These are phyloP conservation scores for Ammodytes marinus DNA, from an alignment of 2,113 vertebrate species.

Conservation along the genomic window DNA sequence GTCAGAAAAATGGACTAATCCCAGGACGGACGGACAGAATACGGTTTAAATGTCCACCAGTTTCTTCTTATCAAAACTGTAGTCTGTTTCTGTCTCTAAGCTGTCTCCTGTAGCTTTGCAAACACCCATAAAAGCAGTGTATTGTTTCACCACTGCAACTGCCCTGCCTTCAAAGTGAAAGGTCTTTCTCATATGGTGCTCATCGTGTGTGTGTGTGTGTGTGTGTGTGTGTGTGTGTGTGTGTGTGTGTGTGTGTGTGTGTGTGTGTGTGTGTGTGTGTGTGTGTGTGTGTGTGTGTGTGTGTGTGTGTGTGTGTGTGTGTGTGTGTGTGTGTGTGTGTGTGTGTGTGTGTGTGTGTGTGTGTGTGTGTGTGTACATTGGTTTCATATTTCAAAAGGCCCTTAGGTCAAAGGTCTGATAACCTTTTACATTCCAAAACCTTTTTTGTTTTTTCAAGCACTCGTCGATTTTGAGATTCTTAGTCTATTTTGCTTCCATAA, in stretches of 20 bases:
- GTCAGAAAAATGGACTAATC: too few relatives aligned
- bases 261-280: slow-evolving; percentile 34
- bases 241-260: slow-evolving; percentile 7
- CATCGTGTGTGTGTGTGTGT: background rate
- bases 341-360: slow-evolving; percentile 11
- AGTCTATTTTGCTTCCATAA: background rate
- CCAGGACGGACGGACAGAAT: too few relatives aligned
- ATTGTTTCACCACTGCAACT: slow-evolving; percentile 15
- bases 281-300: too few relatives aligned
- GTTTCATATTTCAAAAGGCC: slow-evolving; percentile 62
- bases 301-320: slow-evolving; percentile 7
- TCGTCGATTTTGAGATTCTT: too few relatives aligned
- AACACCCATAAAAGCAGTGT: background rate
- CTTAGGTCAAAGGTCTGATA: slow-evolving; percentile 76
- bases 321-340: background rate
- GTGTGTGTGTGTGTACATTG: slow-evolving; percentile 26
- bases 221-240: background rate
- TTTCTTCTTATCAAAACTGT: background rate
- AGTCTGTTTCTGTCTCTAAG: background rate
- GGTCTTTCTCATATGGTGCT: slow-evolving; percentile 6
- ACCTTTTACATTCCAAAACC: slow-evolving; percentile 78
- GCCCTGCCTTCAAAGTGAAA: slow-evolving; percentile 48
- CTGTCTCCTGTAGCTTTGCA: slow-evolving; percentile 5
- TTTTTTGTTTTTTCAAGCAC: background rate
- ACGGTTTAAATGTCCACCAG: background rate